A percentile compares a stretch with the other conserved stretches of the same genome.
Conservation (phyloP, 1,140 invertebrate species). For the Armadillidium nasatum region DNA sequence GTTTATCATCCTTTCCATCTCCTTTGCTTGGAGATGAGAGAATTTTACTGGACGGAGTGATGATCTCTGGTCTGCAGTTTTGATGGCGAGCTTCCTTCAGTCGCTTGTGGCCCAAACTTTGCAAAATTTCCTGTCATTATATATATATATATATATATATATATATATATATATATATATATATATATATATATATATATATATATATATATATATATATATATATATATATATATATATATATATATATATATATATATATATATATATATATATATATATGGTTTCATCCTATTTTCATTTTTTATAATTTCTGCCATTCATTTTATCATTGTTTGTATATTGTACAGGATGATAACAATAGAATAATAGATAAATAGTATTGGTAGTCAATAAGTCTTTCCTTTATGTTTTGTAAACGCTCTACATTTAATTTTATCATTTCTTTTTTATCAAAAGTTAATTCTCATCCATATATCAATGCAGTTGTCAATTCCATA, state of each 20-base stretch:
- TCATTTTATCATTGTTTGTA: no score
- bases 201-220: neutral
- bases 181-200: no score
- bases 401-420: no score
- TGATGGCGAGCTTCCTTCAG: constrained; percentile 69
- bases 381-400: no score
- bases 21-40: constrained; percentile 33
- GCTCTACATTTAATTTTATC: no score
- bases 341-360: no score
- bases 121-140: constrained; percentile 63
- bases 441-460: no score
- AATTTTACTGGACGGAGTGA: constrained; percentile 31
- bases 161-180: neutral
- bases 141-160: constrained; percentile 10
- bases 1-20: constrained; percentile 37
- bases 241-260: neutral
- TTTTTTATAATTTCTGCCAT: no score
- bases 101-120: constrained; percentile 76
- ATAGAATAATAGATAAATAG: no score
- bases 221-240: neutral
- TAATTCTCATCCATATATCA: no score
- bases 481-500: no score
- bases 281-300: no score
- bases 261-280: neutral
- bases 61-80: constrained; percentile 31